A percentile compares a stretch with the other conserved stretches of the same genome.
These are phyloP conservation scores for Larimichthys crocea DNA, from an alignment of 2,113 vertebrate genomes.

Conservation along the genomic window DNA sequence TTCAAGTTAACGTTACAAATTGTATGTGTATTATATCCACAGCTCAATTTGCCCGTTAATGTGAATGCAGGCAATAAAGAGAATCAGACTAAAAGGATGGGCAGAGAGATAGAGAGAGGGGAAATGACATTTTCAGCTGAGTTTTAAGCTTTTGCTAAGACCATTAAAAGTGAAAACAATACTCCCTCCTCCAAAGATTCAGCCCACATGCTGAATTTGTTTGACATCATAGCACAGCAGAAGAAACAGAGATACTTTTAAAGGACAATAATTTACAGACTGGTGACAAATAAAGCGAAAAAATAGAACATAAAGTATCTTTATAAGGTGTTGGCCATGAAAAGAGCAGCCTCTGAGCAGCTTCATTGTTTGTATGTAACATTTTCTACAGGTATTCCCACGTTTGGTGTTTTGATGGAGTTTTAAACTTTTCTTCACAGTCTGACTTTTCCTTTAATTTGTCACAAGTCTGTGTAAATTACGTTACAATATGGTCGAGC, in stretches of 20 bases:
- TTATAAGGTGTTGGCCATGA: background rate
- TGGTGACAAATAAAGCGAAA: background rate
- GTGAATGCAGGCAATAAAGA: background rate
- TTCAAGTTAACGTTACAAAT: background rate
- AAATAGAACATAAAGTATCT: background rate
- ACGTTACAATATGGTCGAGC: background rate
- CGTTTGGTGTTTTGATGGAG: conserved; percentile 4
- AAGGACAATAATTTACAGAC: background rate
- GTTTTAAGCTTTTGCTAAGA: conserved; percentile 41
- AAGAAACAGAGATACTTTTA: background rate
- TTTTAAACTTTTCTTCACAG: no score
- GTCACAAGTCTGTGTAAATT: background rate
- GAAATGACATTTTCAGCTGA: conserved; percentile 39
- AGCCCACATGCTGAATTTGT: conserved; percentile 36
- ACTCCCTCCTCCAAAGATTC: conserved; percentile 14
- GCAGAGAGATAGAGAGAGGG: background rate
- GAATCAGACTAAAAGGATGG: conserved; percentile 20
- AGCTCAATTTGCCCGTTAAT: conserved; percentile 25
- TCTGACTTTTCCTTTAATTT: background rate
- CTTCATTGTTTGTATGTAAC: background rate
- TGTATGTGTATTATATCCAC: conserved; percentile 3
- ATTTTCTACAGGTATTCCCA: background rate
- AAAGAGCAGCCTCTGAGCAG: background rate
- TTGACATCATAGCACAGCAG: conserved; percentile 7
- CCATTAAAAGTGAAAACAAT: conserved; percentile 44